Base-by-base conservation (phyloP, 2,888 invertebrate species). In the Synanthedon myopaeformis region DNA sequence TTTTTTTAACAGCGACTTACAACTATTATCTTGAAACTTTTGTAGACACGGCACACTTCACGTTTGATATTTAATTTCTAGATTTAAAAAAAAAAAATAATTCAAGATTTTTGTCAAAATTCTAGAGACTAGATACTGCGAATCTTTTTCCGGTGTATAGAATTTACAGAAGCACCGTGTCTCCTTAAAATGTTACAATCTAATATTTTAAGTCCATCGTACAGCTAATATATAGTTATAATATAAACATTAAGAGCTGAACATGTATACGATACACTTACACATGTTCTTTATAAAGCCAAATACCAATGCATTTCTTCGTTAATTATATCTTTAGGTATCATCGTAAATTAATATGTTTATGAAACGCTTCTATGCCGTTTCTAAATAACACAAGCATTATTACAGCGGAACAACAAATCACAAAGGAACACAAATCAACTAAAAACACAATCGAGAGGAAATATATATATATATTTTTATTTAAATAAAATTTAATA, bases 291-390 rank as follows among this genome's bases (percentile, higher is more conserved):
- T 65, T 76, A 85, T 88, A 88, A 88, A 88, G 88, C 88, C 88
- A 86, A 85, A 81, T 88, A 88, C 88, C 88, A 88, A 88, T 88
- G 88, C 88, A 88, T 88, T 79, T 81, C 75, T 74, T 74, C 81
- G 81, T 82, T 82, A 82, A 79, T 80, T 79, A 82, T 83, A 82
- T 72, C 68, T 67, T 75, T 76, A 75, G 62, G 70, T 73, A 70
- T 64, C 61, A 61, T 69, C 60, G 57, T 65, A 66, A 64, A 63
- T 54, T 60, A 62, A 59, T 10, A 56, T 56, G 58, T 61, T 60
- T 23, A 23, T 19, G 19, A 60, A 57, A 55, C 55, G 51, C 53
- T 48, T 51, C 56, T 60, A 61, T 52, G 52, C 51, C 49, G 54
- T 55, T 53, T 52, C 55, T 57, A 49, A 49, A 14, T 49, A 49